phyloP scores from a whole-genome alignment of 2,797 vertebrate species.

The Gorsachius magnificus region DNA sequence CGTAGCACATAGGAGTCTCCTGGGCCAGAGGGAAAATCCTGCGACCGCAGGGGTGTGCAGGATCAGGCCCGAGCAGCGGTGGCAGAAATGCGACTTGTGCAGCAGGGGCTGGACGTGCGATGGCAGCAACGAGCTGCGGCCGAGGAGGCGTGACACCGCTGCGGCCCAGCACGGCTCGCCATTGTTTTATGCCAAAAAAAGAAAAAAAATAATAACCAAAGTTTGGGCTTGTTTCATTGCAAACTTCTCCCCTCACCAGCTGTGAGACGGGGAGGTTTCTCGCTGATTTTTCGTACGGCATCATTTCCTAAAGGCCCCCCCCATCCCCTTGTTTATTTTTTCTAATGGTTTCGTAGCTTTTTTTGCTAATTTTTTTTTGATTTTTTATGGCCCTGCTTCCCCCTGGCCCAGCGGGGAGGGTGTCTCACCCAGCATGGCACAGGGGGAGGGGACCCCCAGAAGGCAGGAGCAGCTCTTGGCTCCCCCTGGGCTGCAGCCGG shows the following conservation, averaged over 20 bases:
- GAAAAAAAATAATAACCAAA: background rate
- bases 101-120: background rate
- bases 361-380: too few relatives aligned
- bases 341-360: fast-evolving
- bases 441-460: background rate
- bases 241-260: background rate
- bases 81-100: background rate
- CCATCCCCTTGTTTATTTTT: background rate
- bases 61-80: background rate
- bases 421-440: background rate
- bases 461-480: background rate
- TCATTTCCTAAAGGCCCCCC: background rate
- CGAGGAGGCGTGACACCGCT: fast-evolving
- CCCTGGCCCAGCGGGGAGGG: fast-evolving
- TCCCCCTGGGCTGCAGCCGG: background rate
- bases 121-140: slow-evolving; percentile 44
- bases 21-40: background rate
- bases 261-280: background rate
- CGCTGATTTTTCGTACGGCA: background rate
- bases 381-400: background rate
- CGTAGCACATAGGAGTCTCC: background rate
- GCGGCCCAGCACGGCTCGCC: background rate
- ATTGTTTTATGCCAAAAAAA: background rate
- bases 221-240: background rate
- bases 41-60: fast-evolving